These are phyloP conservation scores for Tinamus major DNA, from an alignment of 2,797 vertebrate species.

Conservation along the genomic window DNA sequence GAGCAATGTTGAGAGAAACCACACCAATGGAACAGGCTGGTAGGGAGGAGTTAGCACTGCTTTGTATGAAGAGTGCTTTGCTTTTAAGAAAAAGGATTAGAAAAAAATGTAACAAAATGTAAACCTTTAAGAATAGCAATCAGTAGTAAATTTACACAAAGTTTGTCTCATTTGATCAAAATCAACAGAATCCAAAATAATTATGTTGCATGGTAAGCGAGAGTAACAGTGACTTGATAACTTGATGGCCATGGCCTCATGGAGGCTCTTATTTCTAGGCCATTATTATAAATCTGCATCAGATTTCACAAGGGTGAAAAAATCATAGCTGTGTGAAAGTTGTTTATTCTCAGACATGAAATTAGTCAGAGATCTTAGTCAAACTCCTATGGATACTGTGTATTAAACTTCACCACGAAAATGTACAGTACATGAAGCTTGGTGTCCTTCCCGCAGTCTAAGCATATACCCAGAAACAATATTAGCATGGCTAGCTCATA, in stretches of 20 bases:
- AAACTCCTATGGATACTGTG: background rate
- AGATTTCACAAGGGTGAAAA: background rate
- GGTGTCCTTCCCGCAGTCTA: background rate
- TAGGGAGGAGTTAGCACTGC: background rate
- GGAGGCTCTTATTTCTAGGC: background rate
- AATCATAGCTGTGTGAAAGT: background rate
- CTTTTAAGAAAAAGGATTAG: background rate
- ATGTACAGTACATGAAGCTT: background rate
- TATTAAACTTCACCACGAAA: background rate
- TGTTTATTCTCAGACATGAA: background rate
- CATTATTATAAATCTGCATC: background rate
- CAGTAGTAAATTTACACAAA: background rate
- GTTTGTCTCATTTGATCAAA: constrained; percentile 9
- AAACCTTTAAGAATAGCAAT: background rate
- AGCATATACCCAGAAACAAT: background rate
- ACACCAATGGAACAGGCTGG: background rate
- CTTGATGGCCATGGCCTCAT: background rate
- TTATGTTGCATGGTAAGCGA: background rate
- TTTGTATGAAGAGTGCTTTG: background rate
- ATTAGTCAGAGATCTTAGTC: background rate
- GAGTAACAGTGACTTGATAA: background rate
- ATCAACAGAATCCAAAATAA: background rate
- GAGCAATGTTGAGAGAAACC: background rate
- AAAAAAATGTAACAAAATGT: background rate
- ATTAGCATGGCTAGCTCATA: background rate